Conservation (phyloP, 2,797 vertebrate genomes). For the Ctenopoma multispine region DNA sequence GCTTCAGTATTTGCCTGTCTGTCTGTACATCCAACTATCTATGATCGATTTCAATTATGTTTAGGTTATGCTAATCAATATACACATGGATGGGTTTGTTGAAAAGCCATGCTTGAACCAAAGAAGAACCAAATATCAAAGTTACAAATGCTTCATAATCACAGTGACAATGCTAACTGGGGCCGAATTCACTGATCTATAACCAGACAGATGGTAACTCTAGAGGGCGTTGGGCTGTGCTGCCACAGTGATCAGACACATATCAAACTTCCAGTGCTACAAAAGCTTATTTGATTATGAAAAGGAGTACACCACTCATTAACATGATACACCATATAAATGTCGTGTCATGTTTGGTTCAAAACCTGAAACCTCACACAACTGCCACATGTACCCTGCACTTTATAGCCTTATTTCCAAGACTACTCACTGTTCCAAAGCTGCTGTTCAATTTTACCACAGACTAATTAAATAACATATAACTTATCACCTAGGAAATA, state of each 20-base stretch:
- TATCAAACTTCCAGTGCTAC: neutral
- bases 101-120: neutral
- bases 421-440: neutral
- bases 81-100: neutral
- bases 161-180: neutral
- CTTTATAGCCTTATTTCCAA: neutral
- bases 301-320: neutral
- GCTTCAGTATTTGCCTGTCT: neutral
- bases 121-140: neutral
- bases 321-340: neutral
- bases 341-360: neutral
- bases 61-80: too few relatives aligned
- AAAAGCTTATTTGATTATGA: neutral
- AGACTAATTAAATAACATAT: neutral
- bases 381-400: neutral
- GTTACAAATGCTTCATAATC: constrained; percentile 1
- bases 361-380: neutral
- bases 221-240: neutral
- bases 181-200: neutral
- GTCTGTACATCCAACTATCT: neutral
- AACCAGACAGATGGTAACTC: neutral
- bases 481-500: neutral
- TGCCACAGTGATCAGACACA: constrained; percentile 16
- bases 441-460: neutral
- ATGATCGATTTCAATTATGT: neutral